phyloP scores from a whole-genome alignment of 2,888 invertebrate genomes.

The Xylota sylvarum region DNA sequence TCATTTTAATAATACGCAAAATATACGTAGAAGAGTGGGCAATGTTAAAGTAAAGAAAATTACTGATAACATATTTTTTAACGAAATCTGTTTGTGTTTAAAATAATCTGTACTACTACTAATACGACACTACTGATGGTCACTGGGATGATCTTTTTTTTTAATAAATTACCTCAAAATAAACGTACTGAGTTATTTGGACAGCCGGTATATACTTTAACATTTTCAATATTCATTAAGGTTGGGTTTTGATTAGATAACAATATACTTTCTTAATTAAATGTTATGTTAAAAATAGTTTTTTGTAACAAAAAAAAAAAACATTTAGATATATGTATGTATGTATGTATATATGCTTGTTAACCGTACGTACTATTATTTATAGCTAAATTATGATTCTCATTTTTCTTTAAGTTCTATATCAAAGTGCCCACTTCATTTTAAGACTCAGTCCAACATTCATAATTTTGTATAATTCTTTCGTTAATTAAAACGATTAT shows the following conservation, averaged over 20 bases:
- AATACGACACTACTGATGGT: neutral
- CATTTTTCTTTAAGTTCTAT: conserved; percentile 9
- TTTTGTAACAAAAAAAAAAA: neutral
- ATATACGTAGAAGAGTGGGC: no score
- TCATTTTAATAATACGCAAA: no score
- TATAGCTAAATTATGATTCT: conserved; percentile 33
- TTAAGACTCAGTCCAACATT: conserved; percentile 62
- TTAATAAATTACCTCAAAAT: neutral
- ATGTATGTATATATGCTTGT: conserved; percentile 15
- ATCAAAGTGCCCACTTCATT: conserved; percentile 41
- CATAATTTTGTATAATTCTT: conserved; percentile 31
- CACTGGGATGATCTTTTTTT: neutral
- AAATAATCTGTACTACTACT: no score
- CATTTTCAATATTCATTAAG: neutral
- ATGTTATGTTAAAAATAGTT: neutral
- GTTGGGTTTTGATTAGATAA: neutral
- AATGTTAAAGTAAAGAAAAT: no score
- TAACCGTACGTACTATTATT: conserved; percentile 34
- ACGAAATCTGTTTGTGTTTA: no score
- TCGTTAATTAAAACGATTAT: neutral
- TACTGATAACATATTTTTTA: no score
- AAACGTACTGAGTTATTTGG: neutral
- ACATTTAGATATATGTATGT: neutral
- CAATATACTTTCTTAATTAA: neutral
- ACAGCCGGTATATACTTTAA: neutral